Conservation (phyloP, 2,797 vertebrate species). For the Liasis olivaceus region DNA sequence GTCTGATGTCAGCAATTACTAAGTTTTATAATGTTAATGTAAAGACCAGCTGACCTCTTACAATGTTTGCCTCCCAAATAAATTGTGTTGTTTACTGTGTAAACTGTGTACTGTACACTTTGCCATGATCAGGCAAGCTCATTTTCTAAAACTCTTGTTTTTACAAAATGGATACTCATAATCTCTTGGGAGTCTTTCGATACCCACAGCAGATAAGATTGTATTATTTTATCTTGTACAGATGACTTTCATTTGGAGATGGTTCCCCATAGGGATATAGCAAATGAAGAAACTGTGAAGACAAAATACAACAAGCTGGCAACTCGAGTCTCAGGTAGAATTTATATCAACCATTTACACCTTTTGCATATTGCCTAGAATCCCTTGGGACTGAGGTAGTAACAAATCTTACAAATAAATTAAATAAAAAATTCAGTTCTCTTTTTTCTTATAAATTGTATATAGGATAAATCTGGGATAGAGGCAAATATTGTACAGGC, state of each 20-base stretch:
- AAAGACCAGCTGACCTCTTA: neutral
- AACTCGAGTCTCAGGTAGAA: slow-evolving; percentile 83
- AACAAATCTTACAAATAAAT: neutral
- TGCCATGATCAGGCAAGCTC: neutral
- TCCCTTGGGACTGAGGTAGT: neutral
- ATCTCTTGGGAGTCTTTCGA: neutral
- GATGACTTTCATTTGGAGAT: slow-evolving; percentile 85
- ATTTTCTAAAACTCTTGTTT: neutral
- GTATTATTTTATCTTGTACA: slow-evolving; percentile 59
- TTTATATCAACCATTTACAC: neutral
- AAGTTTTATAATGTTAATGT: neutral
- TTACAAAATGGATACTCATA: neutral
- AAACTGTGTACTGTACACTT: neutral
- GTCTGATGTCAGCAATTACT: neutral
- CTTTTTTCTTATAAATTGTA: neutral
- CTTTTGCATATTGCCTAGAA: slow-evolving; percentile 6
- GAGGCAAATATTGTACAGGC: neutral
- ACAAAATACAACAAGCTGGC: slow-evolving; percentile 83
- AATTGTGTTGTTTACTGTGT: neutral
- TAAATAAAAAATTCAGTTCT: neutral
- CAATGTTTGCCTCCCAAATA: neutral
- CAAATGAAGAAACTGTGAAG: slow-evolving; percentile 78
- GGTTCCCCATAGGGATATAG: slow-evolving; percentile 88
- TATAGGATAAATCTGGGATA: neutral
- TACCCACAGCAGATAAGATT: slow-evolving; percentile 12